These are phyloP conservation scores for Spodoptera litura DNA, from an alignment of 1,140 invertebrate genomes.

Conservation along the genomic window DNA sequence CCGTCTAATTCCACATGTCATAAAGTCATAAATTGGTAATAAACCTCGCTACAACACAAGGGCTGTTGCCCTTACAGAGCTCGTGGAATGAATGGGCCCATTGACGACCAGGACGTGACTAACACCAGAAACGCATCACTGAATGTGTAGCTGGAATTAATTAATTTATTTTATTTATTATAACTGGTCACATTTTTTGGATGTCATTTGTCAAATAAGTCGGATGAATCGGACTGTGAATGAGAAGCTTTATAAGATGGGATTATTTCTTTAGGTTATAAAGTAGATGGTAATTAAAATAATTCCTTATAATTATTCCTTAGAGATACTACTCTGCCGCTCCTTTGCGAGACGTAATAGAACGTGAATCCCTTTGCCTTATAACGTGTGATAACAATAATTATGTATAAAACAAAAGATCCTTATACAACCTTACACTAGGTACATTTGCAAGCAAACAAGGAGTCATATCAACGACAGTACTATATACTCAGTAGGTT, in stretches of 20 bases:
- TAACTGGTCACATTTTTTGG: slow-evolving; percentile 13
- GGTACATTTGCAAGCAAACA: too few relatives aligned
- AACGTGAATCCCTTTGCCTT: too few relatives aligned
- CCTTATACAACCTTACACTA: too few relatives aligned
- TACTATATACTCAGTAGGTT: not conserved
- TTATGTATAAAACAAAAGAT: too few relatives aligned
- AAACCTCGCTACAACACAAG: slow-evolving; percentile 11
- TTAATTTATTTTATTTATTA: slow-evolving; percentile 23
- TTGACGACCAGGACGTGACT: slow-evolving; percentile 40
- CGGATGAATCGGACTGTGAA: slow-evolving; percentile 8
- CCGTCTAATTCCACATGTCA: slow-evolving; percentile 21
- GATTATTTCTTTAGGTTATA: too few relatives aligned
- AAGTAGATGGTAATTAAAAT: too few relatives aligned
- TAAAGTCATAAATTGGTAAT: slow-evolving; percentile 38
- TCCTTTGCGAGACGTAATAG: too few relatives aligned
- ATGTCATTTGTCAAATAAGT: slow-evolving; percentile 39
- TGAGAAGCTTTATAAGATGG: not conserved
- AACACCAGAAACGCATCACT: slow-evolving; percentile 21
- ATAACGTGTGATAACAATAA: too few relatives aligned
- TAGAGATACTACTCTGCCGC: too few relatives aligned
- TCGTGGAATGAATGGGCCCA: slow-evolving; percentile 36
- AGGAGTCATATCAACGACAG: not conserved
- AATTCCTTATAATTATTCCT: too few relatives aligned
- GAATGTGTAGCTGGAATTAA: slow-evolving; percentile 38
- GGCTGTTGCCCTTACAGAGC: slow-evolving; percentile 37